Base-by-base conservation (phyloP, 2,113 vertebrate genomes). In the Oryzias celebensis region DNA sequence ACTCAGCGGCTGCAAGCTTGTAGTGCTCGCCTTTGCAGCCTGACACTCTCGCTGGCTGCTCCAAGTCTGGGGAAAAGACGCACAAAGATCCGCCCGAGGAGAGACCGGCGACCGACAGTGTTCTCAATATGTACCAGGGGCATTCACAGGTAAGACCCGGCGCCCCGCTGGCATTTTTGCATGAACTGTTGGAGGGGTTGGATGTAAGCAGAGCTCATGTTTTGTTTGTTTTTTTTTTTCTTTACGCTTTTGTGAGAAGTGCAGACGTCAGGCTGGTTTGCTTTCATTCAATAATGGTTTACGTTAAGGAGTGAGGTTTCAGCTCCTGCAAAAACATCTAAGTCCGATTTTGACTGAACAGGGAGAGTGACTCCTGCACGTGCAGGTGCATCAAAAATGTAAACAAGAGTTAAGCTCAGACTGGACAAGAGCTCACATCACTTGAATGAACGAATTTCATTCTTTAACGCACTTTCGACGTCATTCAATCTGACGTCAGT, bases 81-180 rank as follows among this genome's bases (percentile, higher is more conserved):
- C 67, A 68, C 77, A 41, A 77, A 78, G 44, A 85, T 56, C 77
- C 69, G 14, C 66, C 47, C 66, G 80, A 56, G 77, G 83, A 82
- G 81, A 84, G 78, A 71, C 77, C 80, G 58, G 78, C 57, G 49
- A 63, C 73, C 60, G 52, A 83, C 75, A 81, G 78, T 77, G 71
- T 45, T 68, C 89, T 91, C 91, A 93, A 89, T 90, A 93, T 93
- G 92, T 93, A 92, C 92, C 92, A 92, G 92, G 92, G 92, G 68
- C 92, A 93, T 86, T 88, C 91, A 85, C 92, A 92, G 91, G 92
- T 92, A 90, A 92, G 88, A 36, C 7, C 13, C 18, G 49, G 15
- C 58, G 28, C 23, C 60, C 24, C 41, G 15, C 28, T 46, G 22
- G 4, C 51, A 44, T 28, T 14, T 46, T 16, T 44, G 18, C 62